A percentile compares a stretch with the other conserved stretches of the same genome.
These are phyloP conservation scores for Pogonomyrmex barbatus DNA, from an alignment of 1,140 invertebrate species.

Conservation along the genomic window DNA sequence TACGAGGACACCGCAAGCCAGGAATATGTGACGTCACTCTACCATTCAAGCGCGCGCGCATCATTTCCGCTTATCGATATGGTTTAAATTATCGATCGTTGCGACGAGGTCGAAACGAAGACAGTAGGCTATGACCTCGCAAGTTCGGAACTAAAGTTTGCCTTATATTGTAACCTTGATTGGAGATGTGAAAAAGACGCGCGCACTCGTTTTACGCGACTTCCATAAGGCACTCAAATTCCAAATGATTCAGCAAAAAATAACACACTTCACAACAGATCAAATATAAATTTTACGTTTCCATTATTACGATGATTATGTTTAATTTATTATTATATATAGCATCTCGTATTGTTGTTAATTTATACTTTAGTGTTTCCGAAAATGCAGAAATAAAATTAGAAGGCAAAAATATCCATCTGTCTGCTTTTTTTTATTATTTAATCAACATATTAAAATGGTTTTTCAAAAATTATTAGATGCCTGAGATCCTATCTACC, in stretches of 20 bases:
- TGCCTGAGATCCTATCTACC: no score
- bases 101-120: constrained; percentile 48
- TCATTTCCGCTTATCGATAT: constrained; percentile 58
- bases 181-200: not conserved
- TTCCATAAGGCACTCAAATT: not conserved
- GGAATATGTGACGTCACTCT: constrained; percentile 14
- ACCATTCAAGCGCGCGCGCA: constrained; percentile 15
- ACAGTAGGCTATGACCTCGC: constrained; percentile 42
- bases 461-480: not conserved
- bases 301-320: no score
- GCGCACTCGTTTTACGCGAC: not conserved
- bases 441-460: not conserved
- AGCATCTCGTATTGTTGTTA: not conserved
- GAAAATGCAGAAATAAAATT: no score
- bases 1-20: not conserved
- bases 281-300: no score
- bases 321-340: not conserved
- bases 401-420: no score
- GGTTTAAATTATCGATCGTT: constrained; percentile 64
- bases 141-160: constrained; percentile 51
- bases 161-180: constrained; percentile 21
- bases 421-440: no score
- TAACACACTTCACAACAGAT: not conserved
- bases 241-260: not conserved
- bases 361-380: no score